These are phyloP conservation scores for Brachyalestes nurse DNA, from an alignment of 2,797 vertebrate genomes.

Conservation along the genomic window DNA sequence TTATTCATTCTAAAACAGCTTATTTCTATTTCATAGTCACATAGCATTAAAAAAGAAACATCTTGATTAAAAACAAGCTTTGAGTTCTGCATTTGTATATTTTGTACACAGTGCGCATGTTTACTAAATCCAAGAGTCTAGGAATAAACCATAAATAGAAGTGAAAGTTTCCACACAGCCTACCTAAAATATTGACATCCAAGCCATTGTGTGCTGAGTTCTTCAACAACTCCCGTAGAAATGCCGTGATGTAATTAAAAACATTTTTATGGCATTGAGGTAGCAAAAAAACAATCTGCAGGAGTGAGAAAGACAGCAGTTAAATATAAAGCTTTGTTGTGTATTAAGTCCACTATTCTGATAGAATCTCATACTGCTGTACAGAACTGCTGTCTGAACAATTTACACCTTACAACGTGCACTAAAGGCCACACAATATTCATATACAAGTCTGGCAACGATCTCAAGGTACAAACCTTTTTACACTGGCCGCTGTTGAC, in stretches of 20 bases:
- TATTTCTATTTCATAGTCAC: background rate
- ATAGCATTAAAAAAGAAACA: too few relatives aligned
- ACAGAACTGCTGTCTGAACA: background rate
- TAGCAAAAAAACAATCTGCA: constrained; percentile 85
- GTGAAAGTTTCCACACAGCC: constrained; percentile 63
- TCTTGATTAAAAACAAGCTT: background rate
- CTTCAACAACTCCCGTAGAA: constrained; percentile 91
- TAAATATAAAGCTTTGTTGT: background rate
- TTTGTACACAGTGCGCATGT: constrained; percentile 3
- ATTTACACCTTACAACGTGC: background rate
- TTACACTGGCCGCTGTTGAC: constrained; percentile 78
- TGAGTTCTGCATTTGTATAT: constrained; percentile 39
- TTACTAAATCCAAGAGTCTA: constrained; percentile 20
- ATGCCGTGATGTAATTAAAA: constrained; percentile 90
- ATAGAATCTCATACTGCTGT: background rate
- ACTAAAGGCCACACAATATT: background rate
- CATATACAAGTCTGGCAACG: too few relatives aligned
- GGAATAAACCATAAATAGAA: constrained; percentile 39
- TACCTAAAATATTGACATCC: constrained; percentile 90
- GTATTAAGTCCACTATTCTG: background rate
- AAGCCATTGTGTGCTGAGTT: constrained; percentile 87
- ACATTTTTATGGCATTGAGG: constrained; percentile 92
- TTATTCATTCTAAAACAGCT: background rate
- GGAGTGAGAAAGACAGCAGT: constrained; percentile 22
- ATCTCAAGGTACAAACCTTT: constrained; percentile 79